Evolutionary conservation across 53 echinoderm and acorn worm species (phyloP).

Genomic region (Holothuria scabra): DNA sequence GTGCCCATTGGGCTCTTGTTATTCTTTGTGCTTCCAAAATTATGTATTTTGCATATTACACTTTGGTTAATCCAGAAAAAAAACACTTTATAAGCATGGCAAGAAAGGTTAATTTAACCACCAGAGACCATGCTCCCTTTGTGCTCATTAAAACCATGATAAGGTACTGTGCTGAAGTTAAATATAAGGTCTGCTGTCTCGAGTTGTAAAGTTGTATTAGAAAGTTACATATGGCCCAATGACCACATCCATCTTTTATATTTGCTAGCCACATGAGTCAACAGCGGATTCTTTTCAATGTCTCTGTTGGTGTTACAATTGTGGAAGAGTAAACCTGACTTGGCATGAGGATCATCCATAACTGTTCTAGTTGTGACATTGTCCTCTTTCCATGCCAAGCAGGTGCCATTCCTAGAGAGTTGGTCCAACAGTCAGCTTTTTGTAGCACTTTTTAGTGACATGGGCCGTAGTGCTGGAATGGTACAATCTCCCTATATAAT

Average conservation of each 20-base stretch:
- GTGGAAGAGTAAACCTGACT: slow-evolving; percentile 26
- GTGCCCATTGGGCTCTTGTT: no score
- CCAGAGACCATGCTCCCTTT: no score
- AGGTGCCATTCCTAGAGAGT: slow-evolving; percentile 37
- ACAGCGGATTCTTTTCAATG: slow-evolving; percentile 16
- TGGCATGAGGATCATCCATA: background rate
- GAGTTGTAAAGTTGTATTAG: no score
- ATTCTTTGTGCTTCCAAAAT: background rate
- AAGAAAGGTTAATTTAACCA: no score
- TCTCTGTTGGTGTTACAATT: slow-evolving; percentile 36
- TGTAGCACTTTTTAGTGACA: background rate
- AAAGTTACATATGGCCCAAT: no score
- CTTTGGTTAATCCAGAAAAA: background rate
- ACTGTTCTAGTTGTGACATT: slow-evolving; percentile 13
- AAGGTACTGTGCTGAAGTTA: no score
- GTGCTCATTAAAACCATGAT: no score
- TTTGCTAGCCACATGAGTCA: slow-evolving; percentile 38
- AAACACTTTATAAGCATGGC: no score
- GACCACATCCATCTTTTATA: background rate
- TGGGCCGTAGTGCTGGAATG: slow-evolving; percentile 30
- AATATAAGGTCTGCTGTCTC: no score
- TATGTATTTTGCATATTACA: background rate
- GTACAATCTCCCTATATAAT: background rate
- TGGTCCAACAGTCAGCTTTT: slow-evolving; percentile 28
- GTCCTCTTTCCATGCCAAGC: slow-evolving; percentile 9